Conservation (phyloP, 2,797 vertebrate genomes). For the Diplodus sargus region DNA sequence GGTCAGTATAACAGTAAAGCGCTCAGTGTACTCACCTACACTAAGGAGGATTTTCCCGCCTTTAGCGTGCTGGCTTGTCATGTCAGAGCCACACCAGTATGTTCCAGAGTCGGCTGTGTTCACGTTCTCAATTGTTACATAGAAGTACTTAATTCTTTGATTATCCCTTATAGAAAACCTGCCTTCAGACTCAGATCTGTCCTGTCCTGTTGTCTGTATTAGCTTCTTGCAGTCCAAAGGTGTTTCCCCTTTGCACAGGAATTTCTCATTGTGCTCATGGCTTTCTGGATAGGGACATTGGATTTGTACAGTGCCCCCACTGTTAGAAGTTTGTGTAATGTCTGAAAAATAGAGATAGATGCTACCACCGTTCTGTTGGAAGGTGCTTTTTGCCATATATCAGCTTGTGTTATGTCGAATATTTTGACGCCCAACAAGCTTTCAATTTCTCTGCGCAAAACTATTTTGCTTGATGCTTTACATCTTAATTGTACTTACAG, state of each 20-base stretch:
- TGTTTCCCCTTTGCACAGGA: conserved; percentile 42
- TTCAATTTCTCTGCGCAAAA: too few relatives aligned
- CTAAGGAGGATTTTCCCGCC: conserved; percentile 19
- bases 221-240: conserved; percentile 12
- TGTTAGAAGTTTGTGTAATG: rapidly evolving
- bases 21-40: conserved; percentile 29
- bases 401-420: background rate
- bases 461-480: background rate
- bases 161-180: conserved; percentile 20
- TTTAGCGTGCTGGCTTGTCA: background rate
- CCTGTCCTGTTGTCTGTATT: background rate
- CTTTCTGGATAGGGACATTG: background rate
- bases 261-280: conserved; percentile 9
- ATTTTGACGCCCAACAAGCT: too few relatives aligned
- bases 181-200: rapidly evolving
- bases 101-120: conserved; percentile 33
- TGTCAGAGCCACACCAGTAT: conserved; percentile 51
- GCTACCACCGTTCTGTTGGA: background rate
- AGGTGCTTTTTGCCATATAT: background rate
- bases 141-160: background rate
- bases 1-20: background rate
- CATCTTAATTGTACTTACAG: conserved; percentile 39
- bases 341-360: background rate
- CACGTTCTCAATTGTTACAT: conserved; percentile 14
- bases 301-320: rapidly evolving